Base-by-base conservation (phyloP, 2,113 vertebrate genomes). In the Pongo abelii region DNA sequence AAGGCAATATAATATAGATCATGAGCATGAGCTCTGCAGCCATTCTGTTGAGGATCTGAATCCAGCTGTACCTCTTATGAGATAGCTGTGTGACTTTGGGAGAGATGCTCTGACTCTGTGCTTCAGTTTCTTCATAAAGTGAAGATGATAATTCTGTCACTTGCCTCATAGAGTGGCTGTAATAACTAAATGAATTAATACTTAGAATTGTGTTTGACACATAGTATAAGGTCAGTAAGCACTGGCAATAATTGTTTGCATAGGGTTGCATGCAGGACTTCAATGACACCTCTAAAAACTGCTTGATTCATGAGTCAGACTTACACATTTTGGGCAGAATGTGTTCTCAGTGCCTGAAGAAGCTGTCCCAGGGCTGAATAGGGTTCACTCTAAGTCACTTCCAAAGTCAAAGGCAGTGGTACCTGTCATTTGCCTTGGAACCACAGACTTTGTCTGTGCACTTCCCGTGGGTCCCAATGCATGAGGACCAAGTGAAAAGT, bases 41-140 rank as follows among this genome's bases (percentile, higher is more conserved):
- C 46, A 69, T 23, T 12, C 4, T 64, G 9, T 72, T 80, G 55
- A 40, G 38, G n/a, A 14, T 74, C 38, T 35, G 40, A 87, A 87
- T 77, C 38, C 59, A 81, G 25, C 18, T 83, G 27, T 78, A 11
- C 40, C 25, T 80, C 88, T 80, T 80, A 77, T 40, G 18, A 79
- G 12, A 40, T 77, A 83, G 30, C 30, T 89, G 70, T 91, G 86
- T 40, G 46, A 93, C 35, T 85, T 81, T 69, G 25, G 52, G 38
- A 78, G 30, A 89, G 35, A 91, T 81, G 50, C 40, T 77, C 20
- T 72, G 13, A 8, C 61, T 96, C 80, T 59, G 48, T 91, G 46
- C 14, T 11, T 95, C 25, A 52, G 55, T 77, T 69, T 83, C 59
- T 91, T 93, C 22, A 30, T 92, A 89, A 86, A 95, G 87, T 55